phyloP scores from a whole-genome alignment of 2,888 invertebrate species.

The Himalopsyche anomala region DNA sequence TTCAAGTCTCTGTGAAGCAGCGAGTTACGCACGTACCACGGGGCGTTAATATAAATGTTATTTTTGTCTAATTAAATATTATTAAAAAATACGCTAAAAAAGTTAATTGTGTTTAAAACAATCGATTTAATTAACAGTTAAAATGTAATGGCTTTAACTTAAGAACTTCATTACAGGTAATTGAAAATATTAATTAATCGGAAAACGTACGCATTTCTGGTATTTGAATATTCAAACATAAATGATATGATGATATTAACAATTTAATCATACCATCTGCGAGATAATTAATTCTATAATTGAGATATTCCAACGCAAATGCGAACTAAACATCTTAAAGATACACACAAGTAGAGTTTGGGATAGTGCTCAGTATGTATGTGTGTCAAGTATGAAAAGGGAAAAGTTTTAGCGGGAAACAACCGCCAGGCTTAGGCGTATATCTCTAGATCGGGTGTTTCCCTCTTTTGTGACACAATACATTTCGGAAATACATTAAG shows the following conservation, averaged over 20 bases:
- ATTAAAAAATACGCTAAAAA: no score
- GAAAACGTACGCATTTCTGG: neutral
- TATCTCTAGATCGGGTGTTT: slow-evolving; percentile 12
- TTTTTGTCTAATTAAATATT: no score
- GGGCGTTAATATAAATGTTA: no score
- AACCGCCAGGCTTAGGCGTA: slow-evolving; percentile 20
- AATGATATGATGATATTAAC: neutral
- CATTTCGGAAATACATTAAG: slow-evolving; percentile 17
- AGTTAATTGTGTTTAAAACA: no score
- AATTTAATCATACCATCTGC: slow-evolving; percentile 18
- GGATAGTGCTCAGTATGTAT: neutral
- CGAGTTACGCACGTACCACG: no score
- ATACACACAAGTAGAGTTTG: neutral
- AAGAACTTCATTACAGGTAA: neutral
- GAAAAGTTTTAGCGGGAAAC: slow-evolving; percentile 1
- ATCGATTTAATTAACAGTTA: no score
- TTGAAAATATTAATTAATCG: neutral
- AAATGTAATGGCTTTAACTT: neutral
- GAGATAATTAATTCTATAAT: slow-evolving; percentile 28
- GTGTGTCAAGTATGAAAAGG: neutral
- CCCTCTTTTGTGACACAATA: slow-evolving; percentile 34
- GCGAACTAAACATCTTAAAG: neutral
- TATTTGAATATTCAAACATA: slow-evolving; percentile 18
- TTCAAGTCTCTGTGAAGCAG: no score
- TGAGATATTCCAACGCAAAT: neutral